Percentiles rank a stretch among this genome's conserved stretches.
Evolutionary conservation across 2,797 vertebrate species (phyloP).

Genomic region (Euthynnus affinis): DNA sequence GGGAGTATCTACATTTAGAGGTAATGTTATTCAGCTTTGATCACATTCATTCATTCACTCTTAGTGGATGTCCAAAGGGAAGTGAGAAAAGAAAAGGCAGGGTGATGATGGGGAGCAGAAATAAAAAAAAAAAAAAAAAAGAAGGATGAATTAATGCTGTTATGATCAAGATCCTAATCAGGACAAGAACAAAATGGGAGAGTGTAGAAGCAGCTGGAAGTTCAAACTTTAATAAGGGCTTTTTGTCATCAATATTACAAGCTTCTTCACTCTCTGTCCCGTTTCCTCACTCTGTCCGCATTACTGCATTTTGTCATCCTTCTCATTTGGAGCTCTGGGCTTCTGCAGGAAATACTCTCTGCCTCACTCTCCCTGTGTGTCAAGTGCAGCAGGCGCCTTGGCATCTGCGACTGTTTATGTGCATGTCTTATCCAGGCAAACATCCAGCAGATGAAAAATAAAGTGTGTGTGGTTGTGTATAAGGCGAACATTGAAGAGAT

Average conservation of each 20-base stretch:
- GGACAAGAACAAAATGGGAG: conserved; percentile 49
- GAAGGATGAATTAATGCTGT: conserved; percentile 15
- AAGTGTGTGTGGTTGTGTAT: conserved; percentile 38
- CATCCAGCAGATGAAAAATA: conserved; percentile 62
- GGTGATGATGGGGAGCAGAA: background rate
- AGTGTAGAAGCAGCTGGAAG: conserved; percentile 60
- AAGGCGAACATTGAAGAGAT: conserved; percentile 51
- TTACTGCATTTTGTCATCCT: conserved; percentile 55
- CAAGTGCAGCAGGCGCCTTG: conserved; percentile 38
- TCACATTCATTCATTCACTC: conserved; percentile 19
- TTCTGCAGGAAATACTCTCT: conserved; percentile 37
- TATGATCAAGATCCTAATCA: conserved; percentile 49
- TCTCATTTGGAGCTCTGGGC: conserved; percentile 38
- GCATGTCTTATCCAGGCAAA: conserved; percentile 37
- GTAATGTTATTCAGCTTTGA: conserved; percentile 49
- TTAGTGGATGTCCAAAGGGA: background rate
- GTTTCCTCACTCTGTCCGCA: conserved; percentile 48
- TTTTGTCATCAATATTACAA: conserved; percentile 67
- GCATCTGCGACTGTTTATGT: conserved; percentile 42
- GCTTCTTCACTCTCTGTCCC: conserved; percentile 26
- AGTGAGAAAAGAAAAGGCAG: conserved; percentile 3
- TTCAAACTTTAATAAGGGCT: conserved; percentile 67
- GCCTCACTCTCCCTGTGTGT: conserved; percentile 37
- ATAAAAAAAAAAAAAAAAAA: background rate
- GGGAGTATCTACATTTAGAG: conserved; percentile 41